phyloP scores from a whole-genome alignment of 1,140 invertebrate species.

The Nephotettix cincticeps region DNA sequence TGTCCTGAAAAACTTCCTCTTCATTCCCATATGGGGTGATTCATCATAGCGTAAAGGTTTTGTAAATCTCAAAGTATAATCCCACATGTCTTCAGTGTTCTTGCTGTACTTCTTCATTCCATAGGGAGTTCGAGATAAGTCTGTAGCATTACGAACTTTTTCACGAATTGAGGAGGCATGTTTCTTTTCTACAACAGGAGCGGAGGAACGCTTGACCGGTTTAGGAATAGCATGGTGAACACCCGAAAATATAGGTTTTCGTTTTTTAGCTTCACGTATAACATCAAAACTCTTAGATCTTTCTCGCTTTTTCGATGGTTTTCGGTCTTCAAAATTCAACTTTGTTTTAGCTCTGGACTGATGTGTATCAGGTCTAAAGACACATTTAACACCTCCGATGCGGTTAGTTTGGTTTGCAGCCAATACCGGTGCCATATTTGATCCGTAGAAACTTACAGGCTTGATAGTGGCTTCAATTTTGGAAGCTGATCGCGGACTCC shows the following conservation, averaged over 20 bases:
- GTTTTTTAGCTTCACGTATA: neutral
- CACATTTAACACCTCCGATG: slow-evolving; percentile 4
- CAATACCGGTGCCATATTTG: slow-evolving; percentile 10
- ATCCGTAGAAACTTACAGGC: slow-evolving; percentile 11
- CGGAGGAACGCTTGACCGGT: neutral
- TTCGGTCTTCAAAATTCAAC: neutral
- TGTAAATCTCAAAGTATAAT: slow-evolving; percentile 9
- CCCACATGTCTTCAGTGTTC: neutral
- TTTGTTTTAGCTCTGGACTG: slow-evolving; percentile 17
- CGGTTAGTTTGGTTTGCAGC: slow-evolving; percentile 19
- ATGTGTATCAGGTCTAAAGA: neutral
- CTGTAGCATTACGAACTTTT: neutral
- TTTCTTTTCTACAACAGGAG: neutral
- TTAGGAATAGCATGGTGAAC: slow-evolving; percentile 19
- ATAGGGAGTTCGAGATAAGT: slow-evolving; percentile 6
- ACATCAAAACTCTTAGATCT: slow-evolving; percentile 8
- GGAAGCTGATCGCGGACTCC: neutral
- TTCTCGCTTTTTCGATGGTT: neutral
- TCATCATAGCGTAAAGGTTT: slow-evolving; percentile 3
- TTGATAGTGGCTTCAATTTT: slow-evolving; percentile 15
- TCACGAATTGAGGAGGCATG: slow-evolving; percentile 1
- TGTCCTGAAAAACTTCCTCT: slow-evolving; percentile 22
- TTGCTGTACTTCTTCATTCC: neutral
- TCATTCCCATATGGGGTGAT: neutral
- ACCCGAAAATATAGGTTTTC: slow-evolving; percentile 15